phyloP scores from a whole-genome alignment of 2,797 vertebrate genomes.

The Austrolebias charrua region DNA sequence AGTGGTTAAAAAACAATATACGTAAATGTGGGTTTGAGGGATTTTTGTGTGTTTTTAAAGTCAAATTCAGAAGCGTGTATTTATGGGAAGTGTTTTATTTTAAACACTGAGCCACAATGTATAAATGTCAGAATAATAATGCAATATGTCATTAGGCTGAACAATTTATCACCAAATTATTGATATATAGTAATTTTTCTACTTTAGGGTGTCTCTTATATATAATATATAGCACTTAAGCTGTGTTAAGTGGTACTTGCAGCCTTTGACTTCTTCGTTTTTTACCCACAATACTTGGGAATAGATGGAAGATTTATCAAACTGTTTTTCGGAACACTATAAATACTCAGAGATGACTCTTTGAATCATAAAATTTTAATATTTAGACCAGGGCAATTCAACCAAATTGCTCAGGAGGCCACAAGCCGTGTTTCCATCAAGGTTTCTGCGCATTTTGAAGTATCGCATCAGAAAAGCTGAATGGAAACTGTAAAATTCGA shows the following conservation, averaged over 20 bases:
- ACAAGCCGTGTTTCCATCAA: too few relatives aligned
- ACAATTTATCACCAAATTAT: not conserved
- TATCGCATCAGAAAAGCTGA: too few relatives aligned
- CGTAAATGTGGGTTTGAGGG: not conserved
- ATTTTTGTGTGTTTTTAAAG: conserved; percentile 10
- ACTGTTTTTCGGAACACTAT: too few relatives aligned
- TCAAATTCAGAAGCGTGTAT: not conserved
- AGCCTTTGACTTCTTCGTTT: too few relatives aligned
- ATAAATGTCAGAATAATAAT: not conserved
- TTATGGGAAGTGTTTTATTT: conserved; percentile 19
- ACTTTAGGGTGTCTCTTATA: not conserved
- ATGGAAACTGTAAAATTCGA: too few relatives aligned
- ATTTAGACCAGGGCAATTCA: too few relatives aligned
- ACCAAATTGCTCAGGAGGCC: too few relatives aligned
- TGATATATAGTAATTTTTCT: not conserved
- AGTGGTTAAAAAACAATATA: not conserved
- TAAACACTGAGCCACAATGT: not conserved
- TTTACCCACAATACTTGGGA: too few relatives aligned
- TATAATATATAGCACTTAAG: not conserved
- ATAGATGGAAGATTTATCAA: too few relatives aligned
- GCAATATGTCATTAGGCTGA: not conserved
- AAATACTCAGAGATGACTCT: too few relatives aligned
- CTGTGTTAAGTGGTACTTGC: too few relatives aligned
- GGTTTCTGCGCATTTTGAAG: too few relatives aligned
- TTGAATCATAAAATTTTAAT: not conserved